These are phyloP conservation scores for Beris chalybata DNA, from an alignment of 2,888 invertebrate genomes.

Conservation along the genomic window DNA sequence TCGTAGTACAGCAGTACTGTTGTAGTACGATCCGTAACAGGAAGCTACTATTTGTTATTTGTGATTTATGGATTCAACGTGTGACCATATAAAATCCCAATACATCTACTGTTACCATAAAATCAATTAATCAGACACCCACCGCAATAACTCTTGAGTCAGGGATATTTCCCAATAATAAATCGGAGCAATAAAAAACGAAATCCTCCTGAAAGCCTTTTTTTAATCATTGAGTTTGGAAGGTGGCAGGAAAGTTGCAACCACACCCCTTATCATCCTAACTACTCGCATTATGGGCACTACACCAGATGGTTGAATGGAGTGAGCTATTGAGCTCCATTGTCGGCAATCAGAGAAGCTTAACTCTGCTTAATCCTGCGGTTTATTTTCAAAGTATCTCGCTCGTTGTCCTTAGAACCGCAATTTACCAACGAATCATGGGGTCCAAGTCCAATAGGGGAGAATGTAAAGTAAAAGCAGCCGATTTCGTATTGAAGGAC, in stretches of 20 bases:
- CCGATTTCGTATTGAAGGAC: background rate
- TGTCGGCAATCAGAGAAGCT: slow-evolving; percentile 39
- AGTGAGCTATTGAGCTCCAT: slow-evolving; percentile 28
- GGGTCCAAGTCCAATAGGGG: background rate
- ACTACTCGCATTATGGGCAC: slow-evolving; percentile 10
- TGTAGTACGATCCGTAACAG: too few relatives aligned
- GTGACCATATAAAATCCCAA: background rate
- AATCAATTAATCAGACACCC: slow-evolving; percentile 17
- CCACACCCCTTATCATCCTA: background rate
- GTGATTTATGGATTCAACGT: slow-evolving; percentile 29
- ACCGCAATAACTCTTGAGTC: background rate
- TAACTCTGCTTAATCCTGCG: slow-evolving; percentile 38
- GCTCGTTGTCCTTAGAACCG: slow-evolving; percentile 16
- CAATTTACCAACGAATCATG: slow-evolving; percentile 13
- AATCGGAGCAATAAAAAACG: slow-evolving; percentile 25
- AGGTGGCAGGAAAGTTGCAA: background rate
- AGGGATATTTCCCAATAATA: slow-evolving; percentile 3
- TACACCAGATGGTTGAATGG: slow-evolving; percentile 15
- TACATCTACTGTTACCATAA: background rate
- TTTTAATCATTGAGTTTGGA: background rate
- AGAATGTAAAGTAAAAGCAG: background rate
- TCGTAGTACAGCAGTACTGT: background rate
- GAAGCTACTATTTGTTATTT: slow-evolving; percentile 3
- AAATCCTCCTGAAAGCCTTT: slow-evolving; percentile 23
- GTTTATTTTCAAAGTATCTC: slow-evolving; percentile 38